A percentile compares a stretch with the other conserved stretches of the same genome.
Evolutionary conservation across 92 coral and sea anemone genomes (phyloP).

Genomic region (Porites divaricata): DNA sequence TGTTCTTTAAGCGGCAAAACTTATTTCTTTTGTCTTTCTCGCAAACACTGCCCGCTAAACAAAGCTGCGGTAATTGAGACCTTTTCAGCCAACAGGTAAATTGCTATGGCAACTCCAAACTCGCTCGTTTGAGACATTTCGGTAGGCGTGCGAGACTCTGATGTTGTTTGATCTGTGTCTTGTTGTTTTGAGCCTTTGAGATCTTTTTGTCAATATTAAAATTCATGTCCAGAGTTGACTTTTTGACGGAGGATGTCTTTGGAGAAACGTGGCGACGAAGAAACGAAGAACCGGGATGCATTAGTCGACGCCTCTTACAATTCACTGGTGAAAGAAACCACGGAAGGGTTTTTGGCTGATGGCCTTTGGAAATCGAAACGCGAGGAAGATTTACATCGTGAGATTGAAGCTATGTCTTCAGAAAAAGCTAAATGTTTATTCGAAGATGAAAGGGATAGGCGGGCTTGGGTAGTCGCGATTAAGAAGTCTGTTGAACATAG

Average conservation of each 20-base stretch:
- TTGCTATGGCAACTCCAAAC: constrained; percentile 50
- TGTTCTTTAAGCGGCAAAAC: not conserved
- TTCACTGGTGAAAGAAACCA: constrained; percentile 24
- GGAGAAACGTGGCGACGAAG: constrained; percentile 1
- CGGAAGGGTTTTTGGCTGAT: constrained; percentile 40
- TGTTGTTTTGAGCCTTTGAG: constrained; percentile 6
- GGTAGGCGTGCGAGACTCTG: not conserved
- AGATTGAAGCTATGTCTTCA: constrained; percentile 76
- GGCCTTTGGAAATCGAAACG: constrained; percentile 44
- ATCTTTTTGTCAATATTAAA: constrained; percentile 12
- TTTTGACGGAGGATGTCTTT: constrained; percentile 36
- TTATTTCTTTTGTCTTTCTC: not conserved
- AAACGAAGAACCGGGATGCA: not conserved
- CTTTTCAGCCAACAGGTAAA: constrained; percentile 23
- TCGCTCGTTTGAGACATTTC: not conserved
- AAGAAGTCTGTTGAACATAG: constrained; percentile 88
- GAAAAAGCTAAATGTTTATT: constrained; percentile 86
- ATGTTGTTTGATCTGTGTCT: constrained; percentile 17
- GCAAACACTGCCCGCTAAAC: not conserved
- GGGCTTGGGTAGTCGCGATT: constrained; percentile 82
- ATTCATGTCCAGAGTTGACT: constrained; percentile 2
- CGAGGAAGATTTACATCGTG: constrained; percentile 56
- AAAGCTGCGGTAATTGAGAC: constrained; percentile 15
- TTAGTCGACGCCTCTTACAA: not conserved
- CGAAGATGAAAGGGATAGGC: constrained; percentile 74